phyloP scores from a whole-genome alignment of 2,113 vertebrate species.

The Bucco capensis region DNA sequence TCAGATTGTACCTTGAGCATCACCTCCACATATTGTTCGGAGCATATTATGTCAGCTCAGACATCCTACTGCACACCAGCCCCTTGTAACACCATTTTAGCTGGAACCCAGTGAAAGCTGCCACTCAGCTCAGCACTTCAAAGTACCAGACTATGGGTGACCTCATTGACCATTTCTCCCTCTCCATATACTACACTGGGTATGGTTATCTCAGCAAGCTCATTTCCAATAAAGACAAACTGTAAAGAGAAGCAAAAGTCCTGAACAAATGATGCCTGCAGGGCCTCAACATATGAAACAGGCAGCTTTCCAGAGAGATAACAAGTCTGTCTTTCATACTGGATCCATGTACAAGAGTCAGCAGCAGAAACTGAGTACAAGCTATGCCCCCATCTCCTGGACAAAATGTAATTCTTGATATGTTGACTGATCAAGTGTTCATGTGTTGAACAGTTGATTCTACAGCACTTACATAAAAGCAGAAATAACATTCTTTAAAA shows the following conservation, averaged over 20 bases:
- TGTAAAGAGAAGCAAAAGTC: background rate
- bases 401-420: background rate
- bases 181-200: background rate
- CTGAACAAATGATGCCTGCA: background rate
- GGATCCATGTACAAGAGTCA: background rate
- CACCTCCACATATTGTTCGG: background rate
- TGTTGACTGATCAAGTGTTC: background rate
- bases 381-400: background rate
- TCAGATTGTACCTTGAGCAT: background rate
- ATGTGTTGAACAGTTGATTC: background rate
- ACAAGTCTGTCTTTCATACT: background rate
- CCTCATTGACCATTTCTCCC: background rate
- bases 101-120: background rate
- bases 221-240: background rate
- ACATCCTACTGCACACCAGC: background rate
- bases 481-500: background rate
- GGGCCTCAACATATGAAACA: background rate
- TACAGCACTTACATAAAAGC: background rate
- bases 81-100: background rate
- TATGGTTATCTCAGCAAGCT: background rate
- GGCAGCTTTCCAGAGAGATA: background rate
- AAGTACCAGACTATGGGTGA: background rate
- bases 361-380: background rate
- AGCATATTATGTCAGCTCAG: background rate
- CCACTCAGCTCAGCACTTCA: background rate